Conservation (phyloP, 2,888 invertebrate genomes). For the Penaeus monodon region DNA sequence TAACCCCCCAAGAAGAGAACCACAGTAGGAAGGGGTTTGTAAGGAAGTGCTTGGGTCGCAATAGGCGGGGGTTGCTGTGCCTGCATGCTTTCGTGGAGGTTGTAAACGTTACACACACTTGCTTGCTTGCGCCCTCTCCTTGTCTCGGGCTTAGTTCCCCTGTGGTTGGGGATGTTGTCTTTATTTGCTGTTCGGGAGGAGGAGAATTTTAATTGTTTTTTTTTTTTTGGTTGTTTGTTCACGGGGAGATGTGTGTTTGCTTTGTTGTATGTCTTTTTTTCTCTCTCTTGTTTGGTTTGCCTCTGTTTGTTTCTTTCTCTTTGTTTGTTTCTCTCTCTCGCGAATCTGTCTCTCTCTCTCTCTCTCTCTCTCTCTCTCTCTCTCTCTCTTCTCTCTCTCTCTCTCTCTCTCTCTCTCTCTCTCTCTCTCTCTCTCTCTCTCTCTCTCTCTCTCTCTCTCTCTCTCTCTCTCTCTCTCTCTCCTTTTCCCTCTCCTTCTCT, state of each 20-base stretch:
- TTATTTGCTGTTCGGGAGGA: no score
- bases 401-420: not conserved
- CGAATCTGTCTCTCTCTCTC: not conserved
- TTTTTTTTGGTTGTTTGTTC: no score
- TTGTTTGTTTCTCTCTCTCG: not conserved
- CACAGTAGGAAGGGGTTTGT: no score
- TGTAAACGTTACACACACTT: no score
- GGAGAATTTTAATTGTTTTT: no score
- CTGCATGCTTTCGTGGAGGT: no score
- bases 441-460: not conserved
- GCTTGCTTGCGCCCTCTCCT: no score
- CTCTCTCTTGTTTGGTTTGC: not conserved
- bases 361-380: not conserved
- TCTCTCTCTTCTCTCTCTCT: not conserved
- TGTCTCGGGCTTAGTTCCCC: no score
- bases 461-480: not conserved
- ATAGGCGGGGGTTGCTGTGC: no score
- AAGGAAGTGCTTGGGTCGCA: no score
- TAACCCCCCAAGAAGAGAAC: no score
- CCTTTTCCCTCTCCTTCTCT: not conserved
- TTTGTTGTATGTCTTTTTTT: not conserved
- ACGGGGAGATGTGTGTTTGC: not conserved
- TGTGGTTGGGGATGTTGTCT: no score
- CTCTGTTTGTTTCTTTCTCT: not conserved
- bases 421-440: constrained; percentile 3